Conservation (phyloP, 1,140 invertebrate genomes). For the Cherax destructor region DNA sequence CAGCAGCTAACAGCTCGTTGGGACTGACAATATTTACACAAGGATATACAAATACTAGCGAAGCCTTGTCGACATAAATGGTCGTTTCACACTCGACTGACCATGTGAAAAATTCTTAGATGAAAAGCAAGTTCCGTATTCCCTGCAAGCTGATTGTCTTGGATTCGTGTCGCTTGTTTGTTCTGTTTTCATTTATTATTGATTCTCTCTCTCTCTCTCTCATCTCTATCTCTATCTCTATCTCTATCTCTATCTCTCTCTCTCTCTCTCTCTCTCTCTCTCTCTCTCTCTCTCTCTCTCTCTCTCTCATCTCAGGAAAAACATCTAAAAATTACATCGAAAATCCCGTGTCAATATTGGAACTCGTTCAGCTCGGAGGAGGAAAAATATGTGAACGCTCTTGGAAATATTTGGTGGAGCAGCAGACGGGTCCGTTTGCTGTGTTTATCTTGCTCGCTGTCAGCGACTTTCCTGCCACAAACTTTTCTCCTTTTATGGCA, state of each 20-base stretch:
- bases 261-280: neutral
- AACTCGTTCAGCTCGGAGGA: neutral
- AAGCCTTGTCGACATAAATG: too few species aligned
- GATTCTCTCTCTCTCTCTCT: neutral
- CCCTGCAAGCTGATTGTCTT: too few species aligned
- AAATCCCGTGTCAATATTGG: neutral
- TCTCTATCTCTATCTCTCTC: neutral
- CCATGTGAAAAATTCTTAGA: too few species aligned
- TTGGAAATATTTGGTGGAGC: neutral
- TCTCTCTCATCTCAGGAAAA: neutral
- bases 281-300: neutral
- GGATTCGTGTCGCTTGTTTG: too few species aligned
- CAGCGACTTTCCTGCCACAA: neutral
- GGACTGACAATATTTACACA: too few species aligned
- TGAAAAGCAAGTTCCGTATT: too few species aligned
- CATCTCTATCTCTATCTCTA: too few species aligned
- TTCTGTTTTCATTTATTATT: too few species aligned
- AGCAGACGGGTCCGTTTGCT: neutral
- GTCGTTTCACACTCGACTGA: too few species aligned
- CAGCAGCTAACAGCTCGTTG: too few species aligned
- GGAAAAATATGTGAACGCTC: neutral
- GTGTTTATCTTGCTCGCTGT: neutral
- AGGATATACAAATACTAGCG: too few species aligned
- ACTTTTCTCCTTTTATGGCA: neutral
- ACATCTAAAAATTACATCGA: neutral